Evolutionary conservation across 1,140 invertebrate genomes (phyloP), one percentile per base, ranked within the genome.

Genomic region (Lepeophtheirus salmonis): DNA sequence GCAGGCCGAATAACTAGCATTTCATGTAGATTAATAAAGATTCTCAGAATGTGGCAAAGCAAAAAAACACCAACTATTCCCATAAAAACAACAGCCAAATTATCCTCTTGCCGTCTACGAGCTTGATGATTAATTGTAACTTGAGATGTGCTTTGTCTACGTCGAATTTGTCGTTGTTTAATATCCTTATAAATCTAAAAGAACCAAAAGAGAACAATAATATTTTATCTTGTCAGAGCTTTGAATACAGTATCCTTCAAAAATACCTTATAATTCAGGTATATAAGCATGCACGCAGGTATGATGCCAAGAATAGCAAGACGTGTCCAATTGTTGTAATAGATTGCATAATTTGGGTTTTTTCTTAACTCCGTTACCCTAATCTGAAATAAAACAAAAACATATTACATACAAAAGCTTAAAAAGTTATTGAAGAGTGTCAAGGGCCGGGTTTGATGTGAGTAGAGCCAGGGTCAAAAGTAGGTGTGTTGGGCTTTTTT

Each of bases 181-280:
- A 54, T 54, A 20, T 54, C 52, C 52, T 54, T 54, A 20, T 54
- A 54, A 24, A 54, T 54, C 52, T 54, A 13, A 54, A 54, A 24
- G 22, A 24, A 54, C 3, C n/a, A 6, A n/a, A 41, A 41, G 30
- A n/a, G 30, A 41, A 41, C 30, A 10, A n/a, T n/a, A 10, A 41
- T 41, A 41, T 41, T n/a, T n/a, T n/a, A n/a, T n/a, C n/a, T n/a
- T n/a, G n/a, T n/a, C n/a, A n/a, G n/a, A n/a, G n/a, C n/a, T n/a
- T n/a, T n/a, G n/a, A n/a, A n/a, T 41, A 41, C 30, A n/a, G 6
- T 41, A 41, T 41, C 30, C 30, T 41, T 41, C 30, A 41, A 41
- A 41, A 14, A 16, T 54, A 54, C 52, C 22, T 54, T 54, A 24
- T 54, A 54, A 17, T 54, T 54, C 17, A 54, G 23, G 16, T 54